A percentile compares a stretch with the other conserved stretches of the same genome.
phyloP scores from a whole-genome alignment of 2,113 vertebrate species.

The Lophius piscatorius region DNA sequence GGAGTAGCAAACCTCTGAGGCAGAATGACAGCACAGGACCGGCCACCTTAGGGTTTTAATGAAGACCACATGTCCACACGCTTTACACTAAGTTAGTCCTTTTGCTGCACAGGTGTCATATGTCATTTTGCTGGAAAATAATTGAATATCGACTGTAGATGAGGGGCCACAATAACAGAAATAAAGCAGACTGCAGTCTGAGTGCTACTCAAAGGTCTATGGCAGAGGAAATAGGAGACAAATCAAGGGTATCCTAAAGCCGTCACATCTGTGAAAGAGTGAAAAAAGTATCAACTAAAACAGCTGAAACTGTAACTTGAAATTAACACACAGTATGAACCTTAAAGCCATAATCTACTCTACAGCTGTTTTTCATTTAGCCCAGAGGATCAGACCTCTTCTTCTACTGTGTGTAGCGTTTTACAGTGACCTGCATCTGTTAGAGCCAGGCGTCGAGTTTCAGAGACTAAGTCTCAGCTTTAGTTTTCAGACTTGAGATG shows the following conservation, averaged over 20 bases:
- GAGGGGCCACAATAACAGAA: conserved; percentile 5
- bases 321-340: neutral
- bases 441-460: neutral
- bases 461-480: no score
- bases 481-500: no score
- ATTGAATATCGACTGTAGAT: conserved; percentile 23
- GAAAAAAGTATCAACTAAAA: neutral
- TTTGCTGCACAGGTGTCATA: neutral
- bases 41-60: conserved; percentile 53
- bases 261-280: neutral
- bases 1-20: conserved; percentile 42
- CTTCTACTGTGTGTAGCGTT: neutral
- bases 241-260: conserved; percentile 1
- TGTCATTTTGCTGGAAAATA: conserved; percentile 5
- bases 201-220: conserved; percentile 1
- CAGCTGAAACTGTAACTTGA: neutral
- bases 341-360: neutral
- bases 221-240: neutral
- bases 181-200: conserved; percentile 8
- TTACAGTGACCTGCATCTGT: neutral
- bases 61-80: conserved; percentile 65
- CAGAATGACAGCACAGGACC: conserved; percentile 26
- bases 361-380: neutral
- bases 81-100: conserved; percentile 20
- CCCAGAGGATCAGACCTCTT: neutral